phyloP scores from a whole-genome alignment of 1,140 invertebrate species.

The Pollicipes pollicipes region DNA sequence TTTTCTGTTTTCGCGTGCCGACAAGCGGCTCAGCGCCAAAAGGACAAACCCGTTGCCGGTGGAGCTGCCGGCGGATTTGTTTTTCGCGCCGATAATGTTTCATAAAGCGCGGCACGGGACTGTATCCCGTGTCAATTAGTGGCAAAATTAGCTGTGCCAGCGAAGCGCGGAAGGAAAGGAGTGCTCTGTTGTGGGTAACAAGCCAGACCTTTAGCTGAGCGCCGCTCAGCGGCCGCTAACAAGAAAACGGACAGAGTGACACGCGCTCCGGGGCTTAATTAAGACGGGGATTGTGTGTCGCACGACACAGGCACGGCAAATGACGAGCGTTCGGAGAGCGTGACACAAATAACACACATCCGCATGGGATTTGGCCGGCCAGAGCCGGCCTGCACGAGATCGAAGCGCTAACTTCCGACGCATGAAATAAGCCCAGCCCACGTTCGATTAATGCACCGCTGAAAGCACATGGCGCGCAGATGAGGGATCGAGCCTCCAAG shows the following conservation, averaged over 20 bases:
- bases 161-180: background rate
- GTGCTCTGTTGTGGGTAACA: background rate
- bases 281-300: background rate
- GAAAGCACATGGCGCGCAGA: too few species aligned
- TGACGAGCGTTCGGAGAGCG: too few species aligned
- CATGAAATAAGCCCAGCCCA: too few species aligned
- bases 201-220: background rate
- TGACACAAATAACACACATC: too few species aligned
- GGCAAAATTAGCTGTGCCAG: background rate
- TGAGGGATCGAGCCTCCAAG: too few species aligned
- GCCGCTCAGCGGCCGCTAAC: background rate
- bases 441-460: too few species aligned
- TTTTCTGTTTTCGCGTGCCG: background rate
- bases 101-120: background rate
- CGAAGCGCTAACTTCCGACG: too few species aligned
- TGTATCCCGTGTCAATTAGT: background rate
- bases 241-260: background rate
- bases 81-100: slow-evolving; percentile 1
- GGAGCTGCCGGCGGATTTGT: background rate
- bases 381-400: too few species aligned
- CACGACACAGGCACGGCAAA: too few species aligned
- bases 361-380: too few species aligned
- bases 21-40: background rate
- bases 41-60: background rate
- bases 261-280: background rate